phyloP scores from a whole-genome alignment of 2,888 invertebrate species.

The Eristalis arbustorum region DNA sequence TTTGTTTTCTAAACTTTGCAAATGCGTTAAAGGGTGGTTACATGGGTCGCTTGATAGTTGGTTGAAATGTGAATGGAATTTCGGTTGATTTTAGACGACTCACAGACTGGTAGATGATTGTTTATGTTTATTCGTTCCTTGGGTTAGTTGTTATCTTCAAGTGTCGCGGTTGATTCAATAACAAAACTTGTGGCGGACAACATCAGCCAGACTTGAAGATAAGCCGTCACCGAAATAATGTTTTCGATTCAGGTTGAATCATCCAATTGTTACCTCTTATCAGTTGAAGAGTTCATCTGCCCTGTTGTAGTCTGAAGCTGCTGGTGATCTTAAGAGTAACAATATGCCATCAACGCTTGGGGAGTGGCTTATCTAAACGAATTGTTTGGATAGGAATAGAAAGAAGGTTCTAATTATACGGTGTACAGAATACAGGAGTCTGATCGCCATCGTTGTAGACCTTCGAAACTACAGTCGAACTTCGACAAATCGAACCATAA shows the following conservation, averaged over 20 bases:
- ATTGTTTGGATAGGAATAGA: too few species aligned
- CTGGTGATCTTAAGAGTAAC: neutral
- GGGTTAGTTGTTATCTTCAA: neutral
- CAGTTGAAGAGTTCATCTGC: neutral
- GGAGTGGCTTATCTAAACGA: neutral
- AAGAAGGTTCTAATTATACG: too few species aligned
- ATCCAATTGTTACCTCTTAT: neutral
- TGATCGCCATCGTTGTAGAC: too few species aligned
- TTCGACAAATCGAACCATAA: too few species aligned
- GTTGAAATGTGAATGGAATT: neutral
- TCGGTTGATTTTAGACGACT: too few species aligned
- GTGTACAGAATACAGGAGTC: too few species aligned
- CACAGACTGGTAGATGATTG: too few species aligned
- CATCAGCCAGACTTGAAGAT: neutral
- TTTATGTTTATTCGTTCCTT: neutral
- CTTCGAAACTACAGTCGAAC: too few species aligned
- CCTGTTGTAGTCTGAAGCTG: neutral
- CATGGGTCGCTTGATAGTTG: neutral
- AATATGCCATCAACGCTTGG: neutral
- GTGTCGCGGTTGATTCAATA: neutral
- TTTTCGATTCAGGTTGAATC: neutral
- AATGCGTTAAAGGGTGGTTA: neutral
- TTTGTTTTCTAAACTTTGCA: slow-evolving; percentile 17
- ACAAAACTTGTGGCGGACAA: neutral
- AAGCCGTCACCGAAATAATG: neutral